Base-by-base conservation (phyloP, 2,888 invertebrate genomes). In the Polylopha cassiicola region DNA sequence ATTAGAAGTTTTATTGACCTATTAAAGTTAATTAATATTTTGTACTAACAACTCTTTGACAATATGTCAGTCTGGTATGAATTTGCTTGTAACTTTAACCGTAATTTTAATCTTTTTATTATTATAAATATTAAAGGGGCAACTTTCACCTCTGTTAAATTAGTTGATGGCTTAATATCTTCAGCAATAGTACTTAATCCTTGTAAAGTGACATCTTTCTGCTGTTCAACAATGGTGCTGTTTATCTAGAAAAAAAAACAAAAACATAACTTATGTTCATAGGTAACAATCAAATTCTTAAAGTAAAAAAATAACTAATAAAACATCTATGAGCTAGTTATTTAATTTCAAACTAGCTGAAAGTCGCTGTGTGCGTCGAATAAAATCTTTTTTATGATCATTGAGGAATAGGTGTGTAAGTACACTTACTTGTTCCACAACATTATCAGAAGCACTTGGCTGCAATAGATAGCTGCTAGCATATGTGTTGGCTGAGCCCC, bases 401-500 rank as follows among this genome's bases (percentile, higher is more conserved):
- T 6, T 6, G 15, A 28, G 10, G 10, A 36, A 10, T n/a, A 30
- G 11, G 1, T 13, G 23, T 15, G 8, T 26, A 38, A 34, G 32
- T 22, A 11, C 21, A 36, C 16, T 46, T 60, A 76, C 77, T 58
- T 61, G 65, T 42, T 68, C 61, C n/a, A n/a, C n/a, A 20, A 55
- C 48, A 18, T 56, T 37, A 9, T 53, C 38, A 30, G 51, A 65
- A 9, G 65, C 37, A 21, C 55, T 62, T 4, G 75, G 52, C 48
- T 79, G 76, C 23, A 81, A 52, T 2, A 82, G 57, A 42, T 64
- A 80, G 48, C 57, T 73, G 43, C 67, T 74, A 14, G 59, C 48
- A 47, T 72, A 79, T 7, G 71, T 47, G 44, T 66, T 66, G 26
- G 44, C 65, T 30, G 64, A 61, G 36, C 54, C 58, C 16, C 67